A percentile compares a stretch with the other conserved stretches of the same genome.
Conservation (phyloP, 1,140 invertebrate species). For the Cydia amplana region DNA sequence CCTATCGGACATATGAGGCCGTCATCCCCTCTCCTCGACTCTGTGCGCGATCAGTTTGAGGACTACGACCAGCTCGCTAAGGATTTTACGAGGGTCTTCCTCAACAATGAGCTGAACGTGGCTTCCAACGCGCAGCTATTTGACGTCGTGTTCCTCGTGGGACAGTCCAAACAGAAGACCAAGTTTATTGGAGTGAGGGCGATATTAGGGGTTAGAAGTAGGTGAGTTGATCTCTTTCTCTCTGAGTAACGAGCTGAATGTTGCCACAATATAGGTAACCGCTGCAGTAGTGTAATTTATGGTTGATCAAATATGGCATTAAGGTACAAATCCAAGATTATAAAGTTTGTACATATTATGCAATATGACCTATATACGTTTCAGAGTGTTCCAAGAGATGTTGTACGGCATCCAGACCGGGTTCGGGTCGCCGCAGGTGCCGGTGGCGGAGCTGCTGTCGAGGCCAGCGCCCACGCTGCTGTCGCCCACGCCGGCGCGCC, state of each 20-base stretch:
- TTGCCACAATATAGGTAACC: too few relatives aligned
- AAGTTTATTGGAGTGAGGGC: slow-evolving; percentile 94
- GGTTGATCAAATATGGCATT: too few relatives aligned
- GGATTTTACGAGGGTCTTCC: slow-evolving; percentile 93
- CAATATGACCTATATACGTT: slow-evolving; percentile 38
- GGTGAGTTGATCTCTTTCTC: slow-evolving; percentile 75
- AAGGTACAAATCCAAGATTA: neutral
- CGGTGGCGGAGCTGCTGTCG: slow-evolving; percentile 91
- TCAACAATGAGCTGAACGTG: slow-evolving; percentile 88
- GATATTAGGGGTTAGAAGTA: slow-evolving; percentile 93
- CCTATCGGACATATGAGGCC: slow-evolving; percentile 97
- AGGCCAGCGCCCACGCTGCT: slow-evolving; percentile 91
- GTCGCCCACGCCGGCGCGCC: slow-evolving; percentile 86
- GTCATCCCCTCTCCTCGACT: slow-evolving; percentile 94
- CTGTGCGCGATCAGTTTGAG: slow-evolving; percentile 94
- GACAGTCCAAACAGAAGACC: slow-evolving; percentile 93
- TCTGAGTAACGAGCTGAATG: too few relatives aligned
- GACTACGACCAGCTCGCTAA: slow-evolving; percentile 96
- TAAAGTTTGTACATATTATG: too few relatives aligned
- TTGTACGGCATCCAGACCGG: slow-evolving; percentile 95
- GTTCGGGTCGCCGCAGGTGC: slow-evolving; percentile 95
- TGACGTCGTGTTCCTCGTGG: slow-evolving; percentile 94
- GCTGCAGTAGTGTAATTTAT: too few relatives aligned
- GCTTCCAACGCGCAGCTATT: slow-evolving; percentile 89
- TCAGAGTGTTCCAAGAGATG: slow-evolving; percentile 92